Conservation (phyloP, 2,797 vertebrate genomes). For the Xiphorhynchus erythropygius region DNA sequence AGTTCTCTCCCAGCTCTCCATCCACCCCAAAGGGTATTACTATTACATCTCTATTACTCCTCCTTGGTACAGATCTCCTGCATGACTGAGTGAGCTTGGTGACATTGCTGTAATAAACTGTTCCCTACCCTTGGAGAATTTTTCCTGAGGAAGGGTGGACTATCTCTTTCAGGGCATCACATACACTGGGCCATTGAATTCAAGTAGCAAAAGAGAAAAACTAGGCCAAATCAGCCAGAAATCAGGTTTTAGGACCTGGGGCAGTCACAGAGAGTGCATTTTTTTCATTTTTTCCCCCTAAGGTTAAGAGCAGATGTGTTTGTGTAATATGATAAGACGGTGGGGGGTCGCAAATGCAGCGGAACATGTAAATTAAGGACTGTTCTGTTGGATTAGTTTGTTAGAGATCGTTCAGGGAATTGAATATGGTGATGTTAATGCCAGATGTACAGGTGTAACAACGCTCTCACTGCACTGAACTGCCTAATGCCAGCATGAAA, state of each 20-base stretch:
- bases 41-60: not conserved
- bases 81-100: not conserved
- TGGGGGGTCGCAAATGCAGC: not conserved
- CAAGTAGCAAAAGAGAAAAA: not conserved
- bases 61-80: not conserved
- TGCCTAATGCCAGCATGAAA: not conserved
- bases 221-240: slow-evolving; percentile 14
- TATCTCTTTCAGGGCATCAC: not conserved
- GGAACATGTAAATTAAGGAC: not conserved
- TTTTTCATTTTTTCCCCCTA: accelerated
- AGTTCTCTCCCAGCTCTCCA: not conserved
- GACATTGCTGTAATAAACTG: not conserved
- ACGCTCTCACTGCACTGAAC: not conserved
- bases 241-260: not conserved
- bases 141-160: not conserved
- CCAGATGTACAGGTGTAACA: not conserved
- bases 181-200: not conserved
- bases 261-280: not conserved
- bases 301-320: not conserved
- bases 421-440: not conserved
- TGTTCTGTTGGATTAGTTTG: not conserved
- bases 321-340: not conserved
- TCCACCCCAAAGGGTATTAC: not conserved
- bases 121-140: not conserved
- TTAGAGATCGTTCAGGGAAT: not conserved